These are phyloP conservation scores for Nebria salina DNA, from an alignment of 2,888 invertebrate species.

Conservation along the genomic window DNA sequence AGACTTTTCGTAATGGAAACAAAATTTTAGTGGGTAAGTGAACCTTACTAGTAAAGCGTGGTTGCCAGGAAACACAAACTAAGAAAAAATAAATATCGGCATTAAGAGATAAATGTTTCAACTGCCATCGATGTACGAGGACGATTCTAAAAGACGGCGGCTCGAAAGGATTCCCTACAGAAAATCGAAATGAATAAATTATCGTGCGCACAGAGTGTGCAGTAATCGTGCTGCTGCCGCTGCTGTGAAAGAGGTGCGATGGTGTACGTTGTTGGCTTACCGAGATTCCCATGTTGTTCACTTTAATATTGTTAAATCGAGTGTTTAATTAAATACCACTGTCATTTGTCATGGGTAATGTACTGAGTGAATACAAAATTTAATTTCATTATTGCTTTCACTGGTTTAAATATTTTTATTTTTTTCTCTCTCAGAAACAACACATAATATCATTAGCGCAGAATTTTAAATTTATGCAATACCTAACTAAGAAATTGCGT, in stretches of 20 bases:
- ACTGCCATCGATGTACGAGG: slow-evolving; percentile 19
- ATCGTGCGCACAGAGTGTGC: slow-evolving; percentile 15
- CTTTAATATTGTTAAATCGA: slow-evolving; percentile 44
- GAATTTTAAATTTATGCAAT: neutral
- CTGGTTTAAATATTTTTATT: slow-evolving; percentile 16
- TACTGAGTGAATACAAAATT: slow-evolving; percentile 40
- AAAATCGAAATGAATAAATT: slow-evolving; percentile 40
- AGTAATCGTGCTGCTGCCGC: neutral
- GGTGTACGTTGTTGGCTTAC: slow-evolving; percentile 19
- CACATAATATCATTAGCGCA: neutral
- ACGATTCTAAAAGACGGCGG: slow-evolving; percentile 21
- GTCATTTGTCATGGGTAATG: slow-evolving; percentile 43
- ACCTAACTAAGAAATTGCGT: neutral
- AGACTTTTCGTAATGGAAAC: neutral
- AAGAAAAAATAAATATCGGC: slow-evolving; percentile 36
- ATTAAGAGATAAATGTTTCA: slow-evolving; percentile 37
- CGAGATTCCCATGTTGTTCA: slow-evolving; percentile 37
- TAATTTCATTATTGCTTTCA: slow-evolving; percentile 40
- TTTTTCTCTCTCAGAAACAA: neutral
- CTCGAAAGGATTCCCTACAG: slow-evolving; percentile 19
- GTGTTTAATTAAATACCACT: slow-evolving; percentile 43
- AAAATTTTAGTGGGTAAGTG: neutral
- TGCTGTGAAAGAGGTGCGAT: slow-evolving; percentile 4
- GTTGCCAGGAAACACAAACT: slow-evolving; percentile 31
- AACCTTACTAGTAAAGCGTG: slow-evolving; percentile 18